phyloP scores from a whole-genome alignment of 2,113 vertebrate species.

The Cercopithecus mona region DNA sequence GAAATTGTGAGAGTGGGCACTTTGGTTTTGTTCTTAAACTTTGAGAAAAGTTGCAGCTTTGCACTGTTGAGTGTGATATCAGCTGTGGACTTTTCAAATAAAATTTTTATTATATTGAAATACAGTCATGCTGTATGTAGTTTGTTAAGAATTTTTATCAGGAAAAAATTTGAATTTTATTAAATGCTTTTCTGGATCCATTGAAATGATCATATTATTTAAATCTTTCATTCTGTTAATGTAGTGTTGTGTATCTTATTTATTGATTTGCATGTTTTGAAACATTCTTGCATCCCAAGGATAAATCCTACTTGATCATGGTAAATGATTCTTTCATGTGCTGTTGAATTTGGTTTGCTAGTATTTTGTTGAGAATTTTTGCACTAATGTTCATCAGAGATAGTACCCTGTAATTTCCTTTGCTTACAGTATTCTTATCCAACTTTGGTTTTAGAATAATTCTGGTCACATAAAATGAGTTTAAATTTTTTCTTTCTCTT shows the following conservation, averaged over 20 bases:
- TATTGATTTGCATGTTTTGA: not conserved
- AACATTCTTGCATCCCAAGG: not conserved
- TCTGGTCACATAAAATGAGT: not conserved
- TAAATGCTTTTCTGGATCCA: not conserved
- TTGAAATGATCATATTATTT: not conserved
- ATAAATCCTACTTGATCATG: not conserved
- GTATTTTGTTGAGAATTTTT: not conserved
- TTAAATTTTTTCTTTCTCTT: not conserved
- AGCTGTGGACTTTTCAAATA: not conserved
- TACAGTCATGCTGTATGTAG: not conserved
- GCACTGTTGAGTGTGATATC: not conserved
- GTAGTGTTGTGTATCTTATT: not conserved
- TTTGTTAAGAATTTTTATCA: not conserved
- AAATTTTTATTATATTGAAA: not conserved
- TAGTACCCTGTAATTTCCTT: not conserved
- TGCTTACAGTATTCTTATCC: not conserved
- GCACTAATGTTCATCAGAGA: not conserved
- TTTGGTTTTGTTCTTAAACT: not conserved
- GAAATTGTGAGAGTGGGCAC: not conserved
- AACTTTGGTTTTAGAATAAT: not conserved
- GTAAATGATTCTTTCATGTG: not conserved
- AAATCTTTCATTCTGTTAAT: not conserved
- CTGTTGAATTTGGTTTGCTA: not conserved
- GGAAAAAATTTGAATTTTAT: not conserved
- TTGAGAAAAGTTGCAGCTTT: not conserved